These are phyloP conservation scores for Eidolon helvum DNA, from an alignment of 2,113 vertebrate species.

Conservation along the genomic window DNA sequence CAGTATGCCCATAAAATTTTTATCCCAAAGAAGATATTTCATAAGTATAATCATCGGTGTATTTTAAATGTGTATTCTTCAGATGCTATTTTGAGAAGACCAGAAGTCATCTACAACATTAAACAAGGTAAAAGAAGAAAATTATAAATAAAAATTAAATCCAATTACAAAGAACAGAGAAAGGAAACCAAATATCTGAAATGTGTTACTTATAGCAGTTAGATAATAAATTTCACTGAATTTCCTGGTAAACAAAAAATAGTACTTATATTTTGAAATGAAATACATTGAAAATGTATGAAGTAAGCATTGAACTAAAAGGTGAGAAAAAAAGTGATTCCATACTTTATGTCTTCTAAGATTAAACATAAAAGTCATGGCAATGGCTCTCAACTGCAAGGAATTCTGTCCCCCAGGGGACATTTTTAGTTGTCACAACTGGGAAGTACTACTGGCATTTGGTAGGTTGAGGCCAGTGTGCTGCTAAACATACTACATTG, in stretches of 20 bases:
- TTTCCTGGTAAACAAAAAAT: not conserved
- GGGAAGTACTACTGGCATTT: not conserved
- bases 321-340: not conserved
- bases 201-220: not conserved
- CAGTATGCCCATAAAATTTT: not conserved
- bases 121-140: not conserved
- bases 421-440: not conserved
- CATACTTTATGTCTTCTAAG: not conserved
- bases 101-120: not conserved
- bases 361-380: not conserved
- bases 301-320: not conserved
- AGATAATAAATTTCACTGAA: not conserved
- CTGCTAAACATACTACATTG: not conserved
- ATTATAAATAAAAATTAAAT: not conserved
- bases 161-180: not conserved
- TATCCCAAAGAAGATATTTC: not conserved
- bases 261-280: not conserved
- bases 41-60: not conserved
- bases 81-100: not conserved
- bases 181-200: not conserved
- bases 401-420: not conserved
- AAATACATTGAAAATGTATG: not conserved
- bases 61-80: not conserved
- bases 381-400: not conserved
- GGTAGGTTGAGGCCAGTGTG: not conserved